Base-by-base conservation (phyloP, 2,797 vertebrate species). In the Lindbergichthys nudifrons region DNA sequence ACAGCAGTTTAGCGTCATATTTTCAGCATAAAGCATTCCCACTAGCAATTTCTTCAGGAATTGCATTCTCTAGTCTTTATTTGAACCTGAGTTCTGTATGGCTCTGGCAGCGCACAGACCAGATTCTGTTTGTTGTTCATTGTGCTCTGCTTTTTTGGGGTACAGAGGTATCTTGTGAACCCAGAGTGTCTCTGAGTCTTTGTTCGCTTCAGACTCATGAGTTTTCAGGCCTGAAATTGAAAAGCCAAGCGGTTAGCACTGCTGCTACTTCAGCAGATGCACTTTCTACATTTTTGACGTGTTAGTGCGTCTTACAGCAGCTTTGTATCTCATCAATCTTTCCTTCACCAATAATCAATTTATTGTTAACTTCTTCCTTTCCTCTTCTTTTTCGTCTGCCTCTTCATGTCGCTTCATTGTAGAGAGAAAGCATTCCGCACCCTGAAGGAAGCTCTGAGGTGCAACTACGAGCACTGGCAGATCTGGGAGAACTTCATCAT, bases 401-500 rank as follows among this genome's bases (percentile, higher is more conserved):
- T 59, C 4, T 54, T 52, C 8, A 10, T 23, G 3, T 69, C 21
- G 4, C 42, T 3, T 77, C 59, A 0, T 3, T 53, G 7, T 85
- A 98, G 97, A 91, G 85, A 88, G 50, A 98, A 97, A 92, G 97
- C 97, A 41, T 98, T 98, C 77, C 93, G 94, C 45, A 97, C 97
- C 3, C 96, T 99, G 61, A 96, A 97, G 70, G 98, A 99, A 93
- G 97, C 98, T 46, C 95, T 99, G 67, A 98, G 96, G 82, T 98
- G 98, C 86, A 99, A 99, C 92, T 99, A 95, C 23, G 97, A 99
- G 68, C 96, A 97, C 79, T 99, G 98, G 98, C 98, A 99, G 93
- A 98, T 99, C 91, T 99, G 98, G 98, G 98, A 99, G 91, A 99
- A 99, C 89, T 99, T 97, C 82, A 93, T 99, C 39, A 79, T 94